phyloP scores from a whole-genome alignment of 2,797 vertebrate genomes.

The Acipenser oxyrinchus region DNA sequence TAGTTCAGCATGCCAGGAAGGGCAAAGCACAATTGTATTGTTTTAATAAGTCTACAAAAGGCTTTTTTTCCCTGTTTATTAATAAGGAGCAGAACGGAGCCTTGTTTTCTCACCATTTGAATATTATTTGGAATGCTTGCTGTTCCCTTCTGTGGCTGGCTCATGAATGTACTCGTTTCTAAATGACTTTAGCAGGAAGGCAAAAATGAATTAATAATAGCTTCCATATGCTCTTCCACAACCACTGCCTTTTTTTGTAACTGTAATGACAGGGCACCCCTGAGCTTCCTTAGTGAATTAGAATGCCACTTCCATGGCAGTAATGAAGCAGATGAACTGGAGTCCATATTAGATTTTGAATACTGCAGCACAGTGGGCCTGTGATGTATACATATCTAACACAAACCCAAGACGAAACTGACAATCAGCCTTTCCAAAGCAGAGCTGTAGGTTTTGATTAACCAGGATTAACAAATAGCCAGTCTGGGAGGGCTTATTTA shows the following conservation, averaged over 20 bases:
- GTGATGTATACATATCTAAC: background rate
- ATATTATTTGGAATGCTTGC: conserved; percentile 3
- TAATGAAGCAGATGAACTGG: conserved; percentile 12
- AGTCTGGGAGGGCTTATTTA: background rate
- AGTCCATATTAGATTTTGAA: background rate
- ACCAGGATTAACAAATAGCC: background rate
- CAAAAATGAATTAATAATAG: conserved; percentile 21
- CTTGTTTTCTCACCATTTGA: conserved; percentile 8
- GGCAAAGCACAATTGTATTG: background rate
- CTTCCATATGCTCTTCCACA: conserved; percentile 15
- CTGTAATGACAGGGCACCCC: conserved; percentile 14
- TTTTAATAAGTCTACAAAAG: background rate
- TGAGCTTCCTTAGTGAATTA: conserved; percentile 9
- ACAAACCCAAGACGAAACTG: conserved; percentile 12
- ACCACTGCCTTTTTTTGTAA: conserved; percentile 13
- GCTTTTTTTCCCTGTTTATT: conserved; percentile 3
- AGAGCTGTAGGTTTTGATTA: background rate
- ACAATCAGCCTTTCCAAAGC: background rate
- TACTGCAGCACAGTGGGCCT: background rate
- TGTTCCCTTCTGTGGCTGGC: conserved; percentile 3
- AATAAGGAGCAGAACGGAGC: background rate
- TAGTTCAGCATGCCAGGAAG: background rate
- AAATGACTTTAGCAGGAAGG: conserved; percentile 15
- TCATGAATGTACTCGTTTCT: conserved; percentile 12
- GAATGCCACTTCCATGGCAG: conserved; percentile 13